Base-by-base conservation (phyloP, 2,797 vertebrate species). In the Parauchenoglanis ngamensis region DNA sequence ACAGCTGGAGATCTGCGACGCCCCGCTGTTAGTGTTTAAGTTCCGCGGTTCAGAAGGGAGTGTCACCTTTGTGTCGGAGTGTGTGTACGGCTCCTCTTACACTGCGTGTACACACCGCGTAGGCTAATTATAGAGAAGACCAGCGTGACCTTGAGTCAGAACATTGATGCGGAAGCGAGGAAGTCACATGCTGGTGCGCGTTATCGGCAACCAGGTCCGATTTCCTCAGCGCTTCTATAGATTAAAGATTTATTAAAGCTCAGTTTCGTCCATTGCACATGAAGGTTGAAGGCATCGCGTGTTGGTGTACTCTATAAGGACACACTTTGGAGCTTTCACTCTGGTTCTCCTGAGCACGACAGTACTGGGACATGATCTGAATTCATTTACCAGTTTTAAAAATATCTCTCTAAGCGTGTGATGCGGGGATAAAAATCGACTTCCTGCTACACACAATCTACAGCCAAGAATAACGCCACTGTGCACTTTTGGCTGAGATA, bases 61-160 rank as follows among this genome's bases (percentile, higher is more conserved):
- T 61, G 85, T 89, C 83, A 86, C 87, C 88, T 88, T 90, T 67
- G 78, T 84, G 44, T 72, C 11, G 7, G 23, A n/a, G 56, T 54
- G 61, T 79, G 25, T 46, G 23, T 28, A 35, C 54, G 56, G 59
- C 10, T 78, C 75, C 44, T 84, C 10, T 87, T 72, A 49, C 79
- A 3, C 54, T 61, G 28, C 25, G 25, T 54, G 35, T 88, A 73
- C 77, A 72, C 59, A 68, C 59, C 63, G 80, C 5, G 31, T 59
- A 21, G 84, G 46, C 80, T 88, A 80, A 86, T 84, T 86, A 89
- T 80, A 86, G 88, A 86, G 79, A 59, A 63, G 44, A 84, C 31
- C 54, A 40, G 52, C 19, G 11, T 87, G 85, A 80, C 88, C 85
- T 89, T 73, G 61, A 79, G 79, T 76, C 70, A 2, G 63, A 46